A percentile compares a stretch with the other conserved stretches of the same genome.
These are phyloP conservation scores for Sander vitreus DNA, from an alignment of 2,113 vertebrate species.

Conservation along the genomic window DNA sequence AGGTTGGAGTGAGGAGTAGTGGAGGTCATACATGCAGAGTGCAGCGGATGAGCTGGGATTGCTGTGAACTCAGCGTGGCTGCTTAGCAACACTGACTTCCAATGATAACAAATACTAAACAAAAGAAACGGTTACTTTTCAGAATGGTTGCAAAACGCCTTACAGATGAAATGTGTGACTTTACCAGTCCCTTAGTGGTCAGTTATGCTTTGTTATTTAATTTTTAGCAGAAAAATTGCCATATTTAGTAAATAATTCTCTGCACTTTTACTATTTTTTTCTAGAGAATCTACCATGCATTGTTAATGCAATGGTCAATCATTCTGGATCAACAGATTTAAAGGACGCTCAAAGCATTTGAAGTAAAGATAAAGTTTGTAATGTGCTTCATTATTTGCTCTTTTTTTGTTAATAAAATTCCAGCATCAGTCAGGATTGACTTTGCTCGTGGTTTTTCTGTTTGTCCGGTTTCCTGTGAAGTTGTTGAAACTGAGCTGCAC, in stretches of 20 bases:
- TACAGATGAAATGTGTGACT: not conserved
- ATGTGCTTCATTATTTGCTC: not conserved
- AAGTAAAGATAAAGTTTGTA: not conserved
- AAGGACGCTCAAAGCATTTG: no score
- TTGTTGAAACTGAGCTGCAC: no score
- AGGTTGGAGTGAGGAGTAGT: not conserved
- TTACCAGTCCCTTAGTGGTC: not conserved
- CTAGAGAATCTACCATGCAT: not conserved
- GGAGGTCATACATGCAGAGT: constrained; percentile 1
- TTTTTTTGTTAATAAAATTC: no score
- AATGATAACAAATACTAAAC: not conserved
- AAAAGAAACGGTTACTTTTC: not conserved
- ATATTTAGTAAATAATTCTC: no score
- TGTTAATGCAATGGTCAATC: no score
- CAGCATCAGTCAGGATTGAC: no score
- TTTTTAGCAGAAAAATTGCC: no score
- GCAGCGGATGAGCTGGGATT: not conserved
- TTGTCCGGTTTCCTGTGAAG: not conserved
- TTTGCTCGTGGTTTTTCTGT: not conserved
- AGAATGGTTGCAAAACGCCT: not conserved
- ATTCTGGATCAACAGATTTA: no score
- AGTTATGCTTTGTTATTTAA: not conserved
- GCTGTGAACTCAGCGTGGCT: not conserved
- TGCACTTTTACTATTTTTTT: not conserved
- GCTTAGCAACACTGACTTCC: not conserved